A percentile compares a stretch with the other conserved stretches of the same genome.
Conservation (phyloP, 2,888 invertebrate species). For the Rugalucina vietnamica region DNA sequence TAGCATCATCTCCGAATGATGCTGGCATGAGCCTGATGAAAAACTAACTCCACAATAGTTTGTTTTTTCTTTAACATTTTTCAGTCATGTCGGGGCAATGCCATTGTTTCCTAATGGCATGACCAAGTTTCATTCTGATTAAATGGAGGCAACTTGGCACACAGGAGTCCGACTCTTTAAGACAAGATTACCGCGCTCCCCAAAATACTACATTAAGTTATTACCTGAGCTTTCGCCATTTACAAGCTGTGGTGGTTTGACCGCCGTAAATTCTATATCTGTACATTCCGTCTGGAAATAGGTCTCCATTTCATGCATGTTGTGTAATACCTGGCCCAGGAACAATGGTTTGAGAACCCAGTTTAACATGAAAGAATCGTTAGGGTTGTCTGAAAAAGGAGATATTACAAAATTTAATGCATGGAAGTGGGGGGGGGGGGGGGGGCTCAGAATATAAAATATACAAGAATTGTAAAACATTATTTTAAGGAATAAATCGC, state of each 20-base stretch:
- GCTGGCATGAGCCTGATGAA: too few relatives aligned
- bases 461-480: too few relatives aligned
- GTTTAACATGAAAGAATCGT: constrained; percentile 69
- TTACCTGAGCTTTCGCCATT: constrained; percentile 69
- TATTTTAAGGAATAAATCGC: too few relatives aligned
- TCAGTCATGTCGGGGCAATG: too few relatives aligned
- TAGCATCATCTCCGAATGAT: too few relatives aligned
- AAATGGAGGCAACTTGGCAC: background rate
- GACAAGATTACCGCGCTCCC: background rate
- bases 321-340: constrained; percentile 72
- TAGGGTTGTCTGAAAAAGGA: constrained; percentile 64
- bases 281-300: constrained; percentile 69
- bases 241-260: constrained; percentile 75
- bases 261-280: constrained; percentile 79
- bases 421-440: too few relatives aligned
- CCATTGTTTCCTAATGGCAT: background rate
- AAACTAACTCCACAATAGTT: too few relatives aligned
- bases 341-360: constrained; percentile 76
- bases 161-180: too few relatives aligned
- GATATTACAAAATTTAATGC: background rate
- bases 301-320: constrained; percentile 80
- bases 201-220: background rate
- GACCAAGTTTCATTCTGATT: background rate
- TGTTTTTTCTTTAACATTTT: too few relatives aligned
- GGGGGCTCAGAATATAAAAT: too few relatives aligned